Percentiles rank a stretch among this genome's conserved stretches.
These are phyloP conservation scores for Chionis minor DNA, from an alignment of 2,113 vertebrate species.

Conservation along the genomic window DNA sequence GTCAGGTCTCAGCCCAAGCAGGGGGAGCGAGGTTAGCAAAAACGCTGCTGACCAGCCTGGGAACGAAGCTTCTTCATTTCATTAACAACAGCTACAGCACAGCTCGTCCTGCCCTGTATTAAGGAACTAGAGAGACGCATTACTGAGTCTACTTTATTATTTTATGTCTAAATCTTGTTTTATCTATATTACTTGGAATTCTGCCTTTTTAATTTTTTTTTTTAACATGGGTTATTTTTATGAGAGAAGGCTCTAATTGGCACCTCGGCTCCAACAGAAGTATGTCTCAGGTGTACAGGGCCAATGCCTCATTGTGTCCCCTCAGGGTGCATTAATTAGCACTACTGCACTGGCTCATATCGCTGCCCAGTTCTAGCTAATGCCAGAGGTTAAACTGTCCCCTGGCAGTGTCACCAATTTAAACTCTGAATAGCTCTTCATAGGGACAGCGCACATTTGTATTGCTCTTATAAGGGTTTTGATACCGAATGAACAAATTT, in stretches of 20 bases:
- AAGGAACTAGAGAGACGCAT: neutral
- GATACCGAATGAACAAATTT: neutral
- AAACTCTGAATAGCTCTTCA: neutral
- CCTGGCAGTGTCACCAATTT: constrained; percentile 8
- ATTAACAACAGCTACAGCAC: neutral
- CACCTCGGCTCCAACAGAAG: neutral
- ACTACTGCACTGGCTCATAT: constrained; percentile 24
- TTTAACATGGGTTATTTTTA: neutral
- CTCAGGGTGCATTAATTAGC: constrained; percentile 56
- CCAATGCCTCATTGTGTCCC: constrained; percentile 39
- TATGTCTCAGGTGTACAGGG: constrained; percentile 23
- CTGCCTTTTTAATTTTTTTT: neutral
- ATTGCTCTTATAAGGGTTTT: neutral
- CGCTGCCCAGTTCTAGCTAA: constrained; percentile 5
- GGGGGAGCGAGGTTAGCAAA: neutral
- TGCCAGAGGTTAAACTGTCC: constrained; percentile 60
- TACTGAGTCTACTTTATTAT: neutral
- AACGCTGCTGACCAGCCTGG: neutral
- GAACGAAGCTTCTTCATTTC: neutral
- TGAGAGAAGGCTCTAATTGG: neutral
- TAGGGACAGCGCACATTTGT: neutral
- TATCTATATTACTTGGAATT: neutral
- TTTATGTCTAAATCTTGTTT: neutral
- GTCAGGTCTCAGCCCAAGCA: neutral
- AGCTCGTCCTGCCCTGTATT: neutral